Conservation (phyloP, 2,888 invertebrate species). For the Dicranocentrus wangi region DNA sequence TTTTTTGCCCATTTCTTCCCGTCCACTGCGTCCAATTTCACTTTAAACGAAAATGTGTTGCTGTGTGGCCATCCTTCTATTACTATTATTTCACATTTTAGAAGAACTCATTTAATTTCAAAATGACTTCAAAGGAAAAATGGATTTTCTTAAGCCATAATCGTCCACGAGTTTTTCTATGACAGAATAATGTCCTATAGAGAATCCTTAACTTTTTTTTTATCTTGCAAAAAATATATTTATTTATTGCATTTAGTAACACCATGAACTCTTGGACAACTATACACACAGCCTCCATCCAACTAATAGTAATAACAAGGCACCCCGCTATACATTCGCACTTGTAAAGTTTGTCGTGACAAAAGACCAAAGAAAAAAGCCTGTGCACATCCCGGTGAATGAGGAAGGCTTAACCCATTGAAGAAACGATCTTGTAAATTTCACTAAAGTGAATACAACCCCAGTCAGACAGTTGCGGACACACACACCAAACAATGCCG, state of each 20-base stretch:
- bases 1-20: conserved; percentile 57
- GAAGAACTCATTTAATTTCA: conserved; percentile 58
- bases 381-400: too few relatives aligned
- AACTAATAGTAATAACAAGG: too few relatives aligned
- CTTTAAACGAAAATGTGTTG: conserved; percentile 28
- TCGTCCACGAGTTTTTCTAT: conserved; percentile 27
- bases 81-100: conserved; percentile 53
- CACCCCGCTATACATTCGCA: background rate
- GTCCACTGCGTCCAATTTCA: background rate
- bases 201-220: too few relatives aligned
- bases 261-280: too few relatives aligned
- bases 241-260: too few relatives aligned
- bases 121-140: conserved; percentile 52
- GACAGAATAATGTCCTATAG: conserved; percentile 40
- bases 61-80: conserved; percentile 53
- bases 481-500: conserved; percentile 17
- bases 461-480: too few relatives aligned
- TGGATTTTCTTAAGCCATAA: conserved; percentile 48
- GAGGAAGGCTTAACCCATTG: background rate
- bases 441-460: conserved; percentile 48
- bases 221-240: too few relatives aligned
- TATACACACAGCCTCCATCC: too few relatives aligned
- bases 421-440: conserved; percentile 54
- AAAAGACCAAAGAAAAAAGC: conserved; percentile 29
- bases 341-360: conserved; percentile 48